These are phyloP conservation scores for Diprion similis DNA, from an alignment of 1,140 invertebrate genomes.

Conservation along the genomic window DNA sequence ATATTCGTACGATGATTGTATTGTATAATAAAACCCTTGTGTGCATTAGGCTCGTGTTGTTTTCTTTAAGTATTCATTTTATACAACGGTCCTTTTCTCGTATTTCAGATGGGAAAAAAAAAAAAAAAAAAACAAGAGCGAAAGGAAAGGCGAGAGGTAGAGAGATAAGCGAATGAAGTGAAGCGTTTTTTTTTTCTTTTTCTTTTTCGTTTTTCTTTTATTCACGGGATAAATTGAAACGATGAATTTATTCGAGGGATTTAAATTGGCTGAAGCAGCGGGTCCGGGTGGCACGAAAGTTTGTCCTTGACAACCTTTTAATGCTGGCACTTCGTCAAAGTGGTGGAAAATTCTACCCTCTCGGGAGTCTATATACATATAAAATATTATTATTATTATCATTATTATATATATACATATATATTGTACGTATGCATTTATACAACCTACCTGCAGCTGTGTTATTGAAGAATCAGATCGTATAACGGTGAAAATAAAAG, in stretches of 20 bases:
- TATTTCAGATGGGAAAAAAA: too few species aligned
- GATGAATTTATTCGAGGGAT: constrained; percentile 7
- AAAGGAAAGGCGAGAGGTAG: neutral
- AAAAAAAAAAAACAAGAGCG: neutral
- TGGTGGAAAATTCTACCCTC: neutral
- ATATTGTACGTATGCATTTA: neutral
- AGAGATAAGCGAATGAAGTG: too few species aligned
- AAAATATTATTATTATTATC: too few species aligned
- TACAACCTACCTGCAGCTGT: neutral
- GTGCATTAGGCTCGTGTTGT: too few species aligned
- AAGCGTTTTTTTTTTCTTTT: neutral
- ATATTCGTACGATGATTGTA: too few species aligned
- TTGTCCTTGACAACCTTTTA: constrained; percentile 1
- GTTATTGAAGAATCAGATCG: neutral
- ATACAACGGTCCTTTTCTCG: too few species aligned
- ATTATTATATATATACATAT: neutral
- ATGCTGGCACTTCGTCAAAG: constrained; percentile 4
- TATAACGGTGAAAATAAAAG: neutral
- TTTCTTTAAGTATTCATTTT: too few species aligned
- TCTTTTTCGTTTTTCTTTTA: too few species aligned
- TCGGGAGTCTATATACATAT: neutral
- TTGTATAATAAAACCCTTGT: too few species aligned
- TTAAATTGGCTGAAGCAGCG: neutral
- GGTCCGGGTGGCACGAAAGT: neutral
- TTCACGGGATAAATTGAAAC: neutral